Percentiles rank a stretch among this genome's conserved stretches.
These are phyloP conservation scores for Penelope pileata DNA, from an alignment of 2,113 vertebrate species.

Conservation along the genomic window DNA sequence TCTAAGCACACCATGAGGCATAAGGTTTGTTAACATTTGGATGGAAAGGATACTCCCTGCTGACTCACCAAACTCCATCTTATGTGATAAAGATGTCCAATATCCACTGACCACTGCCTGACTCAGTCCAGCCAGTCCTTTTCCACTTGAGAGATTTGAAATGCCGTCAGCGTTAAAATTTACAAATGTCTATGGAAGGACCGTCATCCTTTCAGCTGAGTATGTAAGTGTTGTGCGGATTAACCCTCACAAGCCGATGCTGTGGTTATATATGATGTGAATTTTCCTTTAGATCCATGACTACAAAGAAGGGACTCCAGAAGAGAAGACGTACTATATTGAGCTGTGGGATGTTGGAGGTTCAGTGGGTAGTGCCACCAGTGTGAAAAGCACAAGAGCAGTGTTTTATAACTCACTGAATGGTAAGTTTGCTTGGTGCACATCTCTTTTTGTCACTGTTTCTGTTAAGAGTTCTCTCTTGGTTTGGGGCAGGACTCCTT, in stretches of 20 bases:
- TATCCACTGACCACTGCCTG: not conserved
- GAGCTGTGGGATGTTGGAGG: conserved; percentile 98
- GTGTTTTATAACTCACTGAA: conserved; percentile 98
- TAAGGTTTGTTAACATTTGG: not conserved
- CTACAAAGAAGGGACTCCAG: conserved; percentile 96
- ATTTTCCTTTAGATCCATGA: conserved; percentile 88
- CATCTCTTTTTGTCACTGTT: not conserved
- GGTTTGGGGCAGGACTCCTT: not conserved
- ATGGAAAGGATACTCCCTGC: not conserved
- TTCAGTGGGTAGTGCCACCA: conserved; percentile 92
- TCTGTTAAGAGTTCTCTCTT: not conserved
- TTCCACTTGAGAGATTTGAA: not conserved
- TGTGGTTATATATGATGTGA: conserved; percentile 4
- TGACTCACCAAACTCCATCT: not conserved
- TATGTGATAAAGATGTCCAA: fast-evolving
- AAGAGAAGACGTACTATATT: conserved; percentile 96
- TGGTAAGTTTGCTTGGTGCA: conserved; percentile 75
- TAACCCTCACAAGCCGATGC: not conserved
- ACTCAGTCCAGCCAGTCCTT: not conserved
- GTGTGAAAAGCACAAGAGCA: conserved; percentile 94
- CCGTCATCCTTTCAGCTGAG: not conserved
- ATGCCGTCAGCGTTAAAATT: not conserved
- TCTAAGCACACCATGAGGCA: not conserved
- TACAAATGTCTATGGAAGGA: not conserved
- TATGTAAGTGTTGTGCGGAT: not conserved